Base-by-base conservation (phyloP, 2,888 invertebrate genomes). In the Portevinia maculata region DNA sequence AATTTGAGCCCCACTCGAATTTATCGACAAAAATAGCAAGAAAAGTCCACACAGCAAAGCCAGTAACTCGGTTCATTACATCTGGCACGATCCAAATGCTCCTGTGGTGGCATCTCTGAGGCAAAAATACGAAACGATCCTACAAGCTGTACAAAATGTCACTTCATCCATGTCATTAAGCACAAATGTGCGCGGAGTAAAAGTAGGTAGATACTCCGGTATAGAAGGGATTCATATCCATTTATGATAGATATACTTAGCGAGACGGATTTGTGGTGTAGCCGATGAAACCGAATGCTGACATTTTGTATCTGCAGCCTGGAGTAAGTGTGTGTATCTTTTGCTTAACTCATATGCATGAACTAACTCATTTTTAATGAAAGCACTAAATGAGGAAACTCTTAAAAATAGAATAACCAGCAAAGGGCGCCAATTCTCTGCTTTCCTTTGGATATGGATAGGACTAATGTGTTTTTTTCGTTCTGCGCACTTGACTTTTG, bases 21-120 rank as follows among this genome's bases (percentile, higher is more conserved):
- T 52, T 79, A 59, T 9, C 39, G 50, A 71, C 32, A 13, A 39
- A 41, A 19, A 8, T 4, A 50, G 8, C 28, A 9, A 41, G 34
- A 30, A 46, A 69, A 48, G 21, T 57, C 52, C 24, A 48, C 39
- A 59, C 59, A 71, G 59, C 73, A 60, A 7, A 39, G 1, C 50
- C 71, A 78, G 44, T 34, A 60, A 24, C 24, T 53, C 44, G 78
- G 83, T 83, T 78, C 78, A 83, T 83, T 73, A 71, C 83, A 78
- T 83, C 71, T 78, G 83, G 83, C 83, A 83, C 83, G 83, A 83
- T 83, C 83, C 83, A 73, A 67, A 59, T 50, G 71, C 67, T 83
- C 48, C 76, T 76, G 78, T 46, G 71, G 60, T 67, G 60, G 71
- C 50, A 65, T 55, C 13, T 53, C 53, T 39, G 11, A 65, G 44